Conservation (phyloP, 2,797 vertebrate species). For the Notolabrus celidotus region DNA sequence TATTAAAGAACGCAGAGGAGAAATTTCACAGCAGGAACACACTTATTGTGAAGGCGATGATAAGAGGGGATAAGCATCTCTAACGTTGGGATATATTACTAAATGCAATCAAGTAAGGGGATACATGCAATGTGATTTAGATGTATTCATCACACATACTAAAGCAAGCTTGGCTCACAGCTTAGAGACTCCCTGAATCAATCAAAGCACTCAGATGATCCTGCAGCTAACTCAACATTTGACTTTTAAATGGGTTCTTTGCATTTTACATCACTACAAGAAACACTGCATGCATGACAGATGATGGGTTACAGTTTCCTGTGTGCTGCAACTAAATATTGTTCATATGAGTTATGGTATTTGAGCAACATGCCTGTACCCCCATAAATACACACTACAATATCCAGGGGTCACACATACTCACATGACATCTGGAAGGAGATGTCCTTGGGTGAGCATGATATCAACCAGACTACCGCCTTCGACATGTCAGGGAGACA, state of each 20-base stretch:
- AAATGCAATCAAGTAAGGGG: neutral
- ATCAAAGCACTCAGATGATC: constrained; percentile 23
- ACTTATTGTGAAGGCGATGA: constrained; percentile 12
- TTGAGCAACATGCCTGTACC: neutral
- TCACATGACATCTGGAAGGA: constrained; percentile 58
- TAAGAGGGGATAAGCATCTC: constrained; percentile 14
- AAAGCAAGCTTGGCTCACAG: constrained; percentile 12
- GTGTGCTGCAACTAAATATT: neutral
- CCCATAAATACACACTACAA: constrained; percentile 10
- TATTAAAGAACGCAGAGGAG: constrained; percentile 29
- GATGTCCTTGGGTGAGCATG: constrained; percentile 68
- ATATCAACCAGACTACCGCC: constrained; percentile 55
- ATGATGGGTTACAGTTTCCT: neutral
- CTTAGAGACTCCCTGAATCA: neutral
- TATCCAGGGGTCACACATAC: constrained; percentile 32
- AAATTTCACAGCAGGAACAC: constrained; percentile 13
- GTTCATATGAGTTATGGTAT: constrained; percentile 17
- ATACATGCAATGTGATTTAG: constrained; percentile 27
- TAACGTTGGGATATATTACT: constrained; percentile 34
- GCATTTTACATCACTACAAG: constrained; percentile 9
- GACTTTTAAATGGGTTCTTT: constrained; percentile 22
- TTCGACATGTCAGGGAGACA: constrained; percentile 64
- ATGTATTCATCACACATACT: constrained; percentile 35
- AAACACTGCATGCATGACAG: neutral
- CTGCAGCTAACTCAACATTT: constrained; percentile 10